These are phyloP conservation scores for Sinotaia quadrata DNA, from an alignment of 2,888 invertebrate species.

Conservation along the genomic window DNA sequence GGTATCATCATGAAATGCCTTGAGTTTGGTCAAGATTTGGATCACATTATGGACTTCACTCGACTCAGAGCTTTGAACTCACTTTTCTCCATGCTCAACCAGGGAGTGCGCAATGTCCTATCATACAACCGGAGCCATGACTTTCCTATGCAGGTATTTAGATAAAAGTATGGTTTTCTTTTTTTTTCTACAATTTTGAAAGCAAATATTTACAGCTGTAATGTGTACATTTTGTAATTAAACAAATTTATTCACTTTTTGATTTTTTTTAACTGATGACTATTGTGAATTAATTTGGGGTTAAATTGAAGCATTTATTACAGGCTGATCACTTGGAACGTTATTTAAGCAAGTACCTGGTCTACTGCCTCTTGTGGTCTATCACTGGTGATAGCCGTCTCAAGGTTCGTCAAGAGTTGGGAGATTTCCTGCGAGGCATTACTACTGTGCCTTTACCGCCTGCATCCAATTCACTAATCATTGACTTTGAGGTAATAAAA, in stretches of 20 bases:
- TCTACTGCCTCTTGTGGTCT: conserved; percentile 96
- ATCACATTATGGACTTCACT: conserved; percentile 99
- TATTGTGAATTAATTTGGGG: too few relatives aligned
- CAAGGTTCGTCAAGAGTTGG: conserved; percentile 93
- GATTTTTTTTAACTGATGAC: too few relatives aligned
- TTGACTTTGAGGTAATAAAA: conserved; percentile 96
- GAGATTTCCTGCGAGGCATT: conserved; percentile 94
- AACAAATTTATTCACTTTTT: too few relatives aligned
- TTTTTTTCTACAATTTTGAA: too few relatives aligned
- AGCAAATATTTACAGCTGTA: too few relatives aligned
- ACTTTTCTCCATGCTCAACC: conserved; percentile 97
- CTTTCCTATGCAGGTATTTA: conserved; percentile 86
- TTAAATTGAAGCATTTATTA: too few relatives aligned
- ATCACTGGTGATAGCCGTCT: conserved; percentile 98
- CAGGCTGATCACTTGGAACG: conserved; percentile 88
- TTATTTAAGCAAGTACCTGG: conserved; percentile 93
- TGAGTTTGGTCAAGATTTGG: conserved; percentile 88
- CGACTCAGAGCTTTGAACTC: conserved; percentile 95
- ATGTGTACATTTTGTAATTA: too few relatives aligned
- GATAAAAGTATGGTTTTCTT: too few relatives aligned
- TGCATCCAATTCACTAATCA: conserved; percentile 84
- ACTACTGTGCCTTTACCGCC: conserved; percentile 95
- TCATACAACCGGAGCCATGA: conserved; percentile 96
- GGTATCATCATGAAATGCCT: conserved; percentile 93
- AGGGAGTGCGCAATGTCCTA: conserved; percentile 89